Evolutionary conservation across 1,140 invertebrate species (phyloP).

Genomic region (Lutraria rhynchaena): DNA sequence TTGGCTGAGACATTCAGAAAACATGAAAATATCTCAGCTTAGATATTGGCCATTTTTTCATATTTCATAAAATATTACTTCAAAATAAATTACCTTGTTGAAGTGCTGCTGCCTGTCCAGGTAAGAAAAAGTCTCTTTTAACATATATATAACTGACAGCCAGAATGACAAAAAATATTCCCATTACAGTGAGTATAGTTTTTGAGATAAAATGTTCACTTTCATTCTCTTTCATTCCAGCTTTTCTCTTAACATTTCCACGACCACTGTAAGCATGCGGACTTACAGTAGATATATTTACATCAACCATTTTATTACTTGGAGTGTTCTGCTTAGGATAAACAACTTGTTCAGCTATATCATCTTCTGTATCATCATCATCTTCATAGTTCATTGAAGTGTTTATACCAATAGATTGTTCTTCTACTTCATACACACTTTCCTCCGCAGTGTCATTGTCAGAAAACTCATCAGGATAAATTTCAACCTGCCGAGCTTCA

Average conservation of each 20-base stretch:
- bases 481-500: conserved; percentile 30
- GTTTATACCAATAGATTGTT: conserved; percentile 75
- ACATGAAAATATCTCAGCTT: too few species aligned
- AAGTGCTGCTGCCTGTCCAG: conserved; percentile 59
- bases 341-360: conserved; percentile 9
- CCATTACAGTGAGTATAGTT: conserved; percentile 61
- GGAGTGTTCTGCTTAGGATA: neutral
- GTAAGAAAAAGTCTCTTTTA: conserved; percentile 51
- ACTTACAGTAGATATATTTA: conserved; percentile 40
- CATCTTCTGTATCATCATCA: conserved; percentile 38
- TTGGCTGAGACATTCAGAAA: too few species aligned
- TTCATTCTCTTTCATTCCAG: neutral
- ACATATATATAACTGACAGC: conserved; percentile 48
- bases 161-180: conserved; percentile 67
- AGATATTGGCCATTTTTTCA: too few species aligned
- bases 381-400: conserved; percentile 63
- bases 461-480: conserved; percentile 72
- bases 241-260: neutral
- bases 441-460: conserved; percentile 72
- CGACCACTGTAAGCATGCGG: too few species aligned
- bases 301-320: conserved; percentile 1
- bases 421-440: conserved; percentile 73
- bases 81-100: conserved; percentile 33
- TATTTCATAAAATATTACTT: too few species aligned
- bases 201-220: conserved; percentile 63